Evolutionary conservation across 1,140 invertebrate genomes (phyloP), one percentile per base, ranked within the genome.

Genomic region (Maniola jurtina): DNA sequence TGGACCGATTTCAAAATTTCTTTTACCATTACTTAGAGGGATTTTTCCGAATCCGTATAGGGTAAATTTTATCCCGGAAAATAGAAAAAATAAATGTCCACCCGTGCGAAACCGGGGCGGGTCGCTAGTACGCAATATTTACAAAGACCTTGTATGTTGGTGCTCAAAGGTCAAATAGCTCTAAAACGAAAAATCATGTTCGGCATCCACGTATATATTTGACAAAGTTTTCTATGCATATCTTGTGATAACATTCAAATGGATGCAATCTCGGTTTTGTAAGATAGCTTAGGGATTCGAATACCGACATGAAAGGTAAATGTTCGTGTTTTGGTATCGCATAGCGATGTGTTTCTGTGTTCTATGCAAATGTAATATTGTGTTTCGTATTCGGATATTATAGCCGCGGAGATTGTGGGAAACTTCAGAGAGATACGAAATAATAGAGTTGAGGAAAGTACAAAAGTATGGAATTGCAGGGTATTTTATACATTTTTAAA

Each of bases 311-410:
- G 67, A 70, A 59, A 70, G 61, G 68, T 67, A 68, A 70, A 61
- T 52, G 59, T 70, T 55, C 56, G 55, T 63, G 45, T 61, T 69
- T 64, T 64, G 56, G 38, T 40, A 57, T 57, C 34, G 36, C 35
- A 57, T 16, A 57, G 55, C 36, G 55, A 34, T 38, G 55, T 52
- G 48, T 52, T 52, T 52, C 57, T 59, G 42, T 70, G 71, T 73
- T 60, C 16, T 61, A 73, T 73, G 67, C 67, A 70, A 73, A 73
- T 73, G 71, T 73, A 70, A 73, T 70, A 70, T 67, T 70, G 50
- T 73, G 52, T 55, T 55, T 55, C 52, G 52, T 55, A 34, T 61
- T 62, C 57, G 62, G 52, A 34, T 62, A 68, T 72, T 72, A 64
- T 63, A 55, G 42, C 42, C 42, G 10, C 9, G 13, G 42, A 45